Conservation (phyloP, 1,140 invertebrate genomes). For the Zaprionus inermis region DNA sequence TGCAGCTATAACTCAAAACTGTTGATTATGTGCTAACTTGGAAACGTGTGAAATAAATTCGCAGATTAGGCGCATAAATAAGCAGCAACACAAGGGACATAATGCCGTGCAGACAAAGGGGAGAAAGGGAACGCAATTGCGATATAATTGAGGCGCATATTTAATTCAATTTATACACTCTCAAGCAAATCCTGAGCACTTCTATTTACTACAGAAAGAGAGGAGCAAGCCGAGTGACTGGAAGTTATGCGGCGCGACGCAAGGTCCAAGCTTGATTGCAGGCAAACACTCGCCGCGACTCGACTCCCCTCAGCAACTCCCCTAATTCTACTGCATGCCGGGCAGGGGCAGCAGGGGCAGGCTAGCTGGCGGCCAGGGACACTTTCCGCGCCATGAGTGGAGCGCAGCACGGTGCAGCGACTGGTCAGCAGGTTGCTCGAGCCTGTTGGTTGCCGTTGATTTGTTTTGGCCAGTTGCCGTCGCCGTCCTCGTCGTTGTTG, state of each 20-base stretch:
- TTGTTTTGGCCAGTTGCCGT: slow-evolving; percentile 63
- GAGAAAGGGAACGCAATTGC: slow-evolving; percentile 22
- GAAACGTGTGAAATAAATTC: slow-evolving; percentile 52
- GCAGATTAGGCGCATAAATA: slow-evolving; percentile 53
- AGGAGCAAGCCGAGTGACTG: too few species aligned
- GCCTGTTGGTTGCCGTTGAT: slow-evolving; percentile 62
- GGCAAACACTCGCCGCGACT: slow-evolving; percentile 34
- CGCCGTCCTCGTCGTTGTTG: slow-evolving; percentile 21
- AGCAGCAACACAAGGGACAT: slow-evolving; percentile 17
- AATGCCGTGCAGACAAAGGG: slow-evolving; percentile 17
- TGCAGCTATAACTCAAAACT: slow-evolving; percentile 35
- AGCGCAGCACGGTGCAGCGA: too few species aligned
- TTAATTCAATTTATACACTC: slow-evolving; percentile 55
- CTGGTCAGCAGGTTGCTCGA: slow-evolving; percentile 73
- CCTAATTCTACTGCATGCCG: background rate
- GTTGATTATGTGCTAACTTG: slow-evolving; percentile 54
- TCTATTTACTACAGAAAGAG: slow-evolving; percentile 64
- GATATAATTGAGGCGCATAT: slow-evolving; percentile 44
- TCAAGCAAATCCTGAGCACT: slow-evolving; percentile 22
- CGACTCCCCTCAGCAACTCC: too few species aligned
- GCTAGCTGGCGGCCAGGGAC: slow-evolving; percentile 31
- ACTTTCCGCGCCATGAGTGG: too few species aligned
- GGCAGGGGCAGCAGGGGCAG: background rate
- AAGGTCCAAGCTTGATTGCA: slow-evolving; percentile 69
- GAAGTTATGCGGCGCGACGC: slow-evolving; percentile 61